phyloP scores from a whole-genome alignment of 2,113 vertebrate genomes.

The Mesoclemmys tuberculata region DNA sequence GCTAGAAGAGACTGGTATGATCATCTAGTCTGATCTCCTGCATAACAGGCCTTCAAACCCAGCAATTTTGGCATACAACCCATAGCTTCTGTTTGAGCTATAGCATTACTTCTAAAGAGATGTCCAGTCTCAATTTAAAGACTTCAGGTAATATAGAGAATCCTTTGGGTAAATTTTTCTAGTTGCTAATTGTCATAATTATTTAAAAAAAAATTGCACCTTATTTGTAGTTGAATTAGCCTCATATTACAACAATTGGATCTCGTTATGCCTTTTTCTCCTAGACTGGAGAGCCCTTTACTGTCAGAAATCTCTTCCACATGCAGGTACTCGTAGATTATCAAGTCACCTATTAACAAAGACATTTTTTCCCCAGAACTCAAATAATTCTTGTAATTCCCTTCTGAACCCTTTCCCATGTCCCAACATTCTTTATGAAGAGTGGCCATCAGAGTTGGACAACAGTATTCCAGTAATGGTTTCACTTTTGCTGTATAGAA shows the following conservation, averaged over 20 bases:
- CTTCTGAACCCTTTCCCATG: not conserved
- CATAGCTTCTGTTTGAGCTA: not conserved
- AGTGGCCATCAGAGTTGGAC: not conserved
- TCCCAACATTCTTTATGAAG: not conserved
- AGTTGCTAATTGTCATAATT: not conserved
- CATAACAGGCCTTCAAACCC: not conserved
- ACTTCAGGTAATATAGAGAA: not conserved
- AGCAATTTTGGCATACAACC: not conserved
- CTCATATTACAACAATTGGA: not conserved
- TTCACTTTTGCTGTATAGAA: not conserved
- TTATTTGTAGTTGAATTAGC: not conserved
- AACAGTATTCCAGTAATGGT: not conserved
- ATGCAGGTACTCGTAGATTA: not conserved
- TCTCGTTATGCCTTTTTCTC: not conserved
- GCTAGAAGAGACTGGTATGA: not conserved
- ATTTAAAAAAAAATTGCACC: too few species aligned
- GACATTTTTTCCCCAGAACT: not conserved
- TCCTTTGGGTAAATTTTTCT: not conserved
- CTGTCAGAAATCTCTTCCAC: not conserved
- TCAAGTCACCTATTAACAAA: not conserved
- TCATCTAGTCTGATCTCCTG: not conserved
- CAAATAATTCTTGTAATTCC: not conserved
- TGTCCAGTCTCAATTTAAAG: not conserved
- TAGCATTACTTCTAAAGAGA: constrained; percentile 8
- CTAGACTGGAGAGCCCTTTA: not conserved